Evolutionary conservation across 2,113 vertebrate species (phyloP).

Genomic region (Channa maculata): DNA sequence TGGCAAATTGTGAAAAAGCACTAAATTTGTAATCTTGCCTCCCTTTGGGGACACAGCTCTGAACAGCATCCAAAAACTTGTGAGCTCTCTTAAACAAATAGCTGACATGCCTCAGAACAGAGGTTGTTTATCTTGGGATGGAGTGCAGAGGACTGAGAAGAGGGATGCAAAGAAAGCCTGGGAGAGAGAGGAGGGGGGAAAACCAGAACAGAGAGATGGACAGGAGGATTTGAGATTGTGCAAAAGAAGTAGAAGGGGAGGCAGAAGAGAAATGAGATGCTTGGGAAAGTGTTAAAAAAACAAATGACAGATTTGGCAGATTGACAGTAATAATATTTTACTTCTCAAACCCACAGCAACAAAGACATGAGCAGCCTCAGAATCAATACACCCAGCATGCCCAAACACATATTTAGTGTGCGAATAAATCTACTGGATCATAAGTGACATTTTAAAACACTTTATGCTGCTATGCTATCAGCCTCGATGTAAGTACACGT

Average conservation of each 20-base stretch:
- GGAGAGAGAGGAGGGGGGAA: constrained; percentile 36
- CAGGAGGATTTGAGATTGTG: constrained; percentile 51
- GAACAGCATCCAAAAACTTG: constrained; percentile 74
- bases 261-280: constrained; percentile 40
- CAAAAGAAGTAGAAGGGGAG: constrained; percentile 37
- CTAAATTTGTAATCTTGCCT: constrained; percentile 78
- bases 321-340: constrained; percentile 33
- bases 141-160: constrained; percentile 46
- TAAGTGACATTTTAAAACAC: not conserved
- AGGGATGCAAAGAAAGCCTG: constrained; percentile 61
- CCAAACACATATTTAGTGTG: constrained; percentile 13
- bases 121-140: constrained; percentile 78
- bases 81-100: constrained; percentile 78
- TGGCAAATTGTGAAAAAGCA: constrained; percentile 71
- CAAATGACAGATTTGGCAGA: constrained; percentile 6
- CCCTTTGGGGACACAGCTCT: constrained; percentile 69
- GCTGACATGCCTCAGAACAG: constrained; percentile 75
- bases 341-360: constrained; percentile 13
- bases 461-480: not conserved
- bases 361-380: not conserved
- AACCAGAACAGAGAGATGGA: constrained; percentile 41
- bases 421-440: constrained; percentile 18
- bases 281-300: constrained; percentile 45
- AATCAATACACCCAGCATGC: constrained; percentile 27
- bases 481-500: not conserved